These are phyloP conservation scores for Alligator mississippiensis DNA, from an alignment of 2,113 vertebrate genomes.

Conservation along the genomic window DNA sequence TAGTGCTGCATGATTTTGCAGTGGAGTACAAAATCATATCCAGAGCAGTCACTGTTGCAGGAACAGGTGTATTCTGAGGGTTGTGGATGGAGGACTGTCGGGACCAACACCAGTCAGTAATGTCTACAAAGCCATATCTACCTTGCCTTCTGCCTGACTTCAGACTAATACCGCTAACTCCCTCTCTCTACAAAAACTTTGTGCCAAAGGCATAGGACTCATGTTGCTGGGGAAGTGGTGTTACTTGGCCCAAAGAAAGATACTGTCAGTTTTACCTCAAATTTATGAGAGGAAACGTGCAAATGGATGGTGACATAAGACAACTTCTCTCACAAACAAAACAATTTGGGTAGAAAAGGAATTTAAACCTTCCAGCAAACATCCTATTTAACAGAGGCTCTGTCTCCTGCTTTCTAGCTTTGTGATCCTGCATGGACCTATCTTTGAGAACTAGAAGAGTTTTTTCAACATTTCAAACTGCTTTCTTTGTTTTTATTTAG, in stretches of 20 bases:
- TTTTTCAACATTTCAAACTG: not conserved
- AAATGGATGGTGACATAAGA: not conserved
- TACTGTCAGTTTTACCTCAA: not conserved
- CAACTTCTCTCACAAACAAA: not conserved
- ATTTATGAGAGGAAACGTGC: not conserved
- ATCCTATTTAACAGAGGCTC: not conserved
- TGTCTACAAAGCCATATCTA: not conserved
- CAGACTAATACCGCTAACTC: fast-evolving
- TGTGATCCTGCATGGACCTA: not conserved
- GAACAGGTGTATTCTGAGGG: not conserved
- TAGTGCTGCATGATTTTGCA: not conserved
- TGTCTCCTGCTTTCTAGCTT: not conserved
- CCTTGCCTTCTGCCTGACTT: not conserved
- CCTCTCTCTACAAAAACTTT: not conserved
- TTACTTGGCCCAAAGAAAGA: not conserved
- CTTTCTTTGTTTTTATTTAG: not conserved
- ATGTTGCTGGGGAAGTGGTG: not conserved
- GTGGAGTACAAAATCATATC: fast-evolving
- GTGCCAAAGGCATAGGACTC: not conserved
- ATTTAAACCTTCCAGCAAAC: not conserved
- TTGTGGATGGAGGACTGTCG: not conserved
- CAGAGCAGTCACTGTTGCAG: not conserved
- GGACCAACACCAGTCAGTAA: not conserved
- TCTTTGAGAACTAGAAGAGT: not conserved
- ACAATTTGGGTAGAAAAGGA: not conserved